Base-by-base conservation (phyloP, 64 coral and sea anemone species). In the Pachyseris speciosa region DNA sequence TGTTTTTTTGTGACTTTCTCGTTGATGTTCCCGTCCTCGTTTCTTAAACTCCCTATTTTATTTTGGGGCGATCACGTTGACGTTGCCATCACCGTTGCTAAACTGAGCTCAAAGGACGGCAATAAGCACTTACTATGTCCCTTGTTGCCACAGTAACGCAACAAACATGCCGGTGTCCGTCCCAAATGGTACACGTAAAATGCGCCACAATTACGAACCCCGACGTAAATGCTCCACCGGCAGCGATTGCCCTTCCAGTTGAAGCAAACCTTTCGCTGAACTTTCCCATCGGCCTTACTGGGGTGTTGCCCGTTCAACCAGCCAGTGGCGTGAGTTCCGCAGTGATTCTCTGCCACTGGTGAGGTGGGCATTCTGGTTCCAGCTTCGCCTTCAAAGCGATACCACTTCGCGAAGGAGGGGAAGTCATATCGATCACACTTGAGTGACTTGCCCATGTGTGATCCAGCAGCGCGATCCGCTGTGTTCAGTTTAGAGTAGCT, bases 271-370 rank as follows among this genome's bases (percentile, higher is more conserved):
- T 79, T 59, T n/a, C 74, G 24, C 9, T 13, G 9, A 5, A 78
- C 74, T 5, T 20, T 2, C 36, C 74, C 74, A 55, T 78, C 74
- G 1, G 53, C 74, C 74, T 78, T 78, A 5, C 26, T 49, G 10
- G 84, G 84, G 55, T 86, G 65, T 28, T 51, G 84, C 7, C 66
- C 64, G 55, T 71, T 71, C 13, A 86, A 28, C 84, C 84, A 86
- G 44, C 84, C 84, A 3, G 84, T 3, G 22, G 84, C 63, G 9
- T 86, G 84, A 8, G 84, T 50, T 37, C 84, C 84, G 29, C 84
- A 86, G 27, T 39, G 65, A 32, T 86, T 2, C 0, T 22, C 9
- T 9, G 42, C 5, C 13, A 86, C 64, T 8, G 64, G 48, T 37
- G 84, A 70, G 22, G 64, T 57, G 2, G 84, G 84, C 42, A 86